Evolutionary conservation across 2,888 invertebrate genomes (phyloP).

Genomic region (Poecilobothrus nobilitatus): DNA sequence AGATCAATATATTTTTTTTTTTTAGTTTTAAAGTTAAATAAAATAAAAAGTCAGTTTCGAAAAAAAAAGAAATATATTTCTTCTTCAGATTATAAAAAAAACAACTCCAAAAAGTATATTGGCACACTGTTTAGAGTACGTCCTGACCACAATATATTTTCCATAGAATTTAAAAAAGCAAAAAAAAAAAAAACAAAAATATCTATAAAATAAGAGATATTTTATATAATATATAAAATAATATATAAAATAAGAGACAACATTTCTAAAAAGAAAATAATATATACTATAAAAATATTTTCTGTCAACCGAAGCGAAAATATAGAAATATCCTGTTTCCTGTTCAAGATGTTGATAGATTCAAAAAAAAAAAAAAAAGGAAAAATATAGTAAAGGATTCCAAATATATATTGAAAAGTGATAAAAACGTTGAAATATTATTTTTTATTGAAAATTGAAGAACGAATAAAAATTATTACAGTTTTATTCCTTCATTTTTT

Average conservation of each 20-base stretch:
- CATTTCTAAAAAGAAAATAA: no score
- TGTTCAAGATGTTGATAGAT: slow-evolving; percentile 3
- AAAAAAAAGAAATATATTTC: neutral
- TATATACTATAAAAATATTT: neutral
- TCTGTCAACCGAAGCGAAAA: slow-evolving; percentile 4
- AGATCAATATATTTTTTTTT: neutral
- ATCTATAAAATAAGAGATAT: no score
- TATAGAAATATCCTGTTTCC: slow-evolving; percentile 4
- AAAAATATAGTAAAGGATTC: neutral
- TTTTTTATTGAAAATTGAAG: neutral
- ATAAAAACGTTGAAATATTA: neutral
- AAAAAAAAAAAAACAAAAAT: no score
- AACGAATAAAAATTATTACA: neutral
- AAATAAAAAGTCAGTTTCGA: neutral
- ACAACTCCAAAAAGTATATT: neutral
- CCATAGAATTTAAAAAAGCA: neutral
- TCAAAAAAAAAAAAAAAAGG: neutral
- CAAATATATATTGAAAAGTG: neutral
- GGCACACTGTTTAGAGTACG: neutral
- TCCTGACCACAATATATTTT: neutral
- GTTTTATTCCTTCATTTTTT: neutral
- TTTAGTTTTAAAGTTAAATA: neutral
- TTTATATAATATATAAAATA: no score
- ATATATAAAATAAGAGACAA: no score
- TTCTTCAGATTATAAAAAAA: neutral